Evolutionary conservation across 2,888 invertebrate species (phyloP).

Genomic region (Euplagia quadripunctaria): DNA sequence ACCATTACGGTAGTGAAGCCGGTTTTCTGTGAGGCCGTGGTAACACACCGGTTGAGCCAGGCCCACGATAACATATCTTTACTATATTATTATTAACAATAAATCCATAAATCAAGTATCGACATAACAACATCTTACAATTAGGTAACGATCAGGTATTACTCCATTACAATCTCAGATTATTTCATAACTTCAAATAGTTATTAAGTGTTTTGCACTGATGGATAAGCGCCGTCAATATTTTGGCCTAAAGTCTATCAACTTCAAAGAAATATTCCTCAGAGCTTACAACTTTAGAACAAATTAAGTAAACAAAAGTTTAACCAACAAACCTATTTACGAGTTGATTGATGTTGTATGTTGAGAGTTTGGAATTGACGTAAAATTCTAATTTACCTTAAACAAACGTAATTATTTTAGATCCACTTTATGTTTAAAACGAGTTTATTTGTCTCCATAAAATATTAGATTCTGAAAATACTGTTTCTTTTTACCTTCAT

Average conservation of each 20-base stretch:
- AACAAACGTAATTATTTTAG: constrained; percentile 21
- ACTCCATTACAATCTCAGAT: background rate
- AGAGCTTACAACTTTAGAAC: constrained; percentile 19
- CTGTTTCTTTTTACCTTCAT: too few species aligned
- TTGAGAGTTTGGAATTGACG: constrained; percentile 32
- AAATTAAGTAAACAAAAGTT: constrained; percentile 42
- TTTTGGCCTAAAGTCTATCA: constrained; percentile 3
- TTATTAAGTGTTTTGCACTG: background rate
- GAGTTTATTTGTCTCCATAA: background rate
- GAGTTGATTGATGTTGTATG: constrained; percentile 53
- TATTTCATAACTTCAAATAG: background rate
- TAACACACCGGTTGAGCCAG: too few species aligned
- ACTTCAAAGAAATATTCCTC: constrained; percentile 17
- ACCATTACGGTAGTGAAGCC: too few species aligned
- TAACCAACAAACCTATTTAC: constrained; percentile 35
- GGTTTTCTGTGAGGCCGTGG: too few species aligned
- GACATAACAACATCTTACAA: too few species aligned
- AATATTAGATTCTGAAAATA: too few species aligned
- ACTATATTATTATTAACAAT: too few species aligned
- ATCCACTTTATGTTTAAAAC: constrained; percentile 4
- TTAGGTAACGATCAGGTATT: too few species aligned
- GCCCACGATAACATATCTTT: too few species aligned
- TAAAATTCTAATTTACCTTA: constrained; percentile 40
- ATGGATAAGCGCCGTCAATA: constrained; percentile 13
- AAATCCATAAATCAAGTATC: too few species aligned